These are phyloP conservation scores for rat (Rattus norvegicus) DNA, from an alignment of 2,113 vertebrate species.

Conservation along the genomic window GRCr8 NC_086020.1:206613501-206614000, in stretches of 20 bases:
- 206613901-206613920: background rate
- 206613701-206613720: background rate
- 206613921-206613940: background rate
- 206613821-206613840: background rate
- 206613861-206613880: background rate
- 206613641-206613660: background rate
- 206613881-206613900: background rate
- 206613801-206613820: background rate
- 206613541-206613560: background rate
- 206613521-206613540: background rate
- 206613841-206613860: background rate
- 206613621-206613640: constrained; percentile 26
- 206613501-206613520: background rate
- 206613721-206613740: too few relatives aligned
- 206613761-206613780: background rate
- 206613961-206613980: background rate
- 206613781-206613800: background rate
- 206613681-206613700: background rate
- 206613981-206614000: background rate
- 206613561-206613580: background rate
- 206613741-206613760: background rate
- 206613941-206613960: background rate
- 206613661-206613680: too few relatives aligned
- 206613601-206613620: background rate
- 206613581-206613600: background rate